Percentiles rank a stretch among this genome's conserved stretches.
These are phyloP conservation scores for Otolemur garnettii DNA, from an alignment of 2,113 vertebrate species.

Conservation along the genomic window DNA sequence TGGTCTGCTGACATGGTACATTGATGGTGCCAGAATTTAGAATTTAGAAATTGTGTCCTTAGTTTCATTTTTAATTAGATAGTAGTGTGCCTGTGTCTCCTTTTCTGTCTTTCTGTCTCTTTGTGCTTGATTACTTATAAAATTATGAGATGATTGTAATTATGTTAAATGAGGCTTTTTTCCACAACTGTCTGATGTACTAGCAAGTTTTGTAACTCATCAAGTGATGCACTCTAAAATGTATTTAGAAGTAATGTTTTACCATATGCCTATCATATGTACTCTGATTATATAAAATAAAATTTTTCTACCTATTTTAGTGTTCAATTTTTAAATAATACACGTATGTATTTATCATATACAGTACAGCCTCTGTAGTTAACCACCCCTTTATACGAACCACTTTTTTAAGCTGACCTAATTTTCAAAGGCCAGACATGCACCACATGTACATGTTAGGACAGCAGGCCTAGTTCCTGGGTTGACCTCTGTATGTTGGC, in stretches of 20 bases:
- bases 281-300: neutral
- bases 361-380: no score
- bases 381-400: no score
- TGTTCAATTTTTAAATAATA: slow-evolving; percentile 1
- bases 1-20: neutral
- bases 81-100: neutral
- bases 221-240: neutral
- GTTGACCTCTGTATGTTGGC: no score
- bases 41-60: neutral
- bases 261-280: neutral
- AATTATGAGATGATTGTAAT: neutral
- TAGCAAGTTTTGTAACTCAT: neutral
- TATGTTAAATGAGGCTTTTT: neutral
- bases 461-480: no score
- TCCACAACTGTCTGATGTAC: neutral
- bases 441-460: no score
- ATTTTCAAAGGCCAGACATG: no score
- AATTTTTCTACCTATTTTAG: neutral
- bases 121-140: neutral
- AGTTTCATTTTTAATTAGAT: neutral
- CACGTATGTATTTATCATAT: neutral
- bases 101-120: neutral
- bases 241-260: slow-evolving; percentile 30
- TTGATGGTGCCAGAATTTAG: neutral
- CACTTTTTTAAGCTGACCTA: no score